Percentiles rank a stretch among this genome's conserved stretches.
Conservation (phyloP, 2,888 invertebrate species). For the Meganola albula region DNA sequence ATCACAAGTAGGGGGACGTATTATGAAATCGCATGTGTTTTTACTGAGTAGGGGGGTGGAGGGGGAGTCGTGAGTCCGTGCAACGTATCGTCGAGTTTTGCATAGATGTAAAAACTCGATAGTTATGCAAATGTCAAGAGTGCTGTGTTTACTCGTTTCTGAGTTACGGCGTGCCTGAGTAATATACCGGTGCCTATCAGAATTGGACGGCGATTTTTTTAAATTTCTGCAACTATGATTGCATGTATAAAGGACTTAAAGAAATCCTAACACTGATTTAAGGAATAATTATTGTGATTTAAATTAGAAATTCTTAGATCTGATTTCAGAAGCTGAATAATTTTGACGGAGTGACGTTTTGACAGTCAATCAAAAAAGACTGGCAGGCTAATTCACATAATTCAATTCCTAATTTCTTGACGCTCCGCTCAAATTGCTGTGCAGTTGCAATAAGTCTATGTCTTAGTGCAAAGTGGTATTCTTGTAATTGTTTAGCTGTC, state of each 20-base stretch:
- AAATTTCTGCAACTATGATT: constrained; percentile 45
- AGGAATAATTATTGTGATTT: no score
- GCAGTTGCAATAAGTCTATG: no score
- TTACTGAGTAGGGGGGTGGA: constrained; percentile 42
- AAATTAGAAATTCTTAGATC: no score
- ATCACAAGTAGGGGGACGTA: constrained; percentile 51
- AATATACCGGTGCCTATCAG: constrained; percentile 65
- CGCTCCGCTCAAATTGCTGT: no score
- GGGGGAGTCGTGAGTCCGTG: constrained; percentile 60
- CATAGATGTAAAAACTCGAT: constrained; percentile 77
- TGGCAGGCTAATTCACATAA: no score
- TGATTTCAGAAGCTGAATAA: no score
- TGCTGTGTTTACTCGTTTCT: constrained; percentile 73
- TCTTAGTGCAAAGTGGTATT: no score
- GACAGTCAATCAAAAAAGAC: no score
- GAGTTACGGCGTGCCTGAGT: constrained; percentile 69
- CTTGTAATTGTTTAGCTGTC: no score
- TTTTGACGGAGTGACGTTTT: no score
- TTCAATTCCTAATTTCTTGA: no score
- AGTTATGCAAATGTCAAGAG: constrained; percentile 69
- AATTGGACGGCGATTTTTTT: constrained; percentile 60
- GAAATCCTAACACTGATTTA: no score
- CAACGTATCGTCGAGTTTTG: constrained; percentile 74
- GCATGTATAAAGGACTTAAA: constrained; percentile 49
- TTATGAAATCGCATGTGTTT: constrained; percentile 67